Conservation (phyloP, 2,888 invertebrate species). For the Lycocerus yunnanus region DNA sequence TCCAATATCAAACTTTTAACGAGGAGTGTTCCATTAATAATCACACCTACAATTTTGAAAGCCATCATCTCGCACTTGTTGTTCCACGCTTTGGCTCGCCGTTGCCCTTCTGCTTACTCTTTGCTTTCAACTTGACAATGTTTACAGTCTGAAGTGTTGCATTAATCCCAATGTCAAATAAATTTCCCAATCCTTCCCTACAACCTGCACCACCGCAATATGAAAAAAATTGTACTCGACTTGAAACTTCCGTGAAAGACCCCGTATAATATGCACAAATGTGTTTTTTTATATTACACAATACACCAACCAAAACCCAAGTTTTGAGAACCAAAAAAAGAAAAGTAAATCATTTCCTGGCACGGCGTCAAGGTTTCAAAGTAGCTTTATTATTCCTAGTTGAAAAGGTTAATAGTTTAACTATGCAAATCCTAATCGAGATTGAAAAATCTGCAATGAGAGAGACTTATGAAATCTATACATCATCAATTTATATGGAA, state of each 20-base stretch:
- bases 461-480: background rate
- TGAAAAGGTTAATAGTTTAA: background rate
- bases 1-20: too few relatives aligned
- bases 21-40: too few relatives aligned
- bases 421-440: background rate
- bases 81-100: too few relatives aligned
- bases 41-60: too few relatives aligned
- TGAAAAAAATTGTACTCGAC: background rate
- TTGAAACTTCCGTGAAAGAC: background rate
- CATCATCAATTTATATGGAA: background rate
- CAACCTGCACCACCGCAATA: background rate
- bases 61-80: too few relatives aligned
- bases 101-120: too few relatives aligned
- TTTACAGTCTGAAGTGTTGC: too few relatives aligned
- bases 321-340: background rate
- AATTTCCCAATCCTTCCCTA: background rate
- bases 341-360: background rate
- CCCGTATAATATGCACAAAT: background rate
- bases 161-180: too few relatives aligned
- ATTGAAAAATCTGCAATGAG: background rate
- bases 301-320: background rate
- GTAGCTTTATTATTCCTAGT: background rate
- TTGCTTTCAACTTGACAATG: too few relatives aligned
- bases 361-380: background rate
- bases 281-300: background rate